phyloP scores from a whole-genome alignment of 2,888 invertebrate genomes.

The Amiota communis region DNA sequence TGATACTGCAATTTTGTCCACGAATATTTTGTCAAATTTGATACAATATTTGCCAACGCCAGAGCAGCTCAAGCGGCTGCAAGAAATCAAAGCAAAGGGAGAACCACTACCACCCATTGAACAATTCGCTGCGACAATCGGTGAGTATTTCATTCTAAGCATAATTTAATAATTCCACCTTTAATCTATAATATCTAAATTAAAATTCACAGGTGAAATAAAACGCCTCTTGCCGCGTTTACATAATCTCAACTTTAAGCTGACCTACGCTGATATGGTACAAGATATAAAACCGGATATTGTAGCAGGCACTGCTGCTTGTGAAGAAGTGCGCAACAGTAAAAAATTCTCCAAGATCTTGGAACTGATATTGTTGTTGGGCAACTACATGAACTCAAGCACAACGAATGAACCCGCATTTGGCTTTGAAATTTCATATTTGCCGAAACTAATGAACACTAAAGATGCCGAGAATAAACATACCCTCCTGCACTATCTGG shows the following conservation, averaged over 20 bases:
- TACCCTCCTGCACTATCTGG: constrained; percentile 93
- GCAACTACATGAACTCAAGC: constrained; percentile 98
- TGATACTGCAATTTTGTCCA: constrained; percentile 88
- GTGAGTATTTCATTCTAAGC: constrained; percentile 42
- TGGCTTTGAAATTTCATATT: constrained; percentile 96
- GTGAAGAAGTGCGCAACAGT: constrained; percentile 92
- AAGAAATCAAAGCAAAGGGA: constrained; percentile 83
- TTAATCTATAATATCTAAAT: neutral
- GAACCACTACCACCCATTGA: constrained; percentile 93
- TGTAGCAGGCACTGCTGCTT: constrained; percentile 95
- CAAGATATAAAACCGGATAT: constrained; percentile 80
- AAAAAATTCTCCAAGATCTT: constrained; percentile 92
- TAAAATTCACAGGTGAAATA: constrained; percentile 77
- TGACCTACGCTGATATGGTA: constrained; percentile 89
- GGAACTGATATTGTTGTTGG: constrained; percentile 90
- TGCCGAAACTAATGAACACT: constrained; percentile 92
- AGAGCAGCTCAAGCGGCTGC: constrained; percentile 89
- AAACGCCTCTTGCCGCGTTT: constrained; percentile 89
- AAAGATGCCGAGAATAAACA: constrained; percentile 95
- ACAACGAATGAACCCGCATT: constrained; percentile 94
- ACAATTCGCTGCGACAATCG: constrained; percentile 92
- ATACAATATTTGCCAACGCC: constrained; percentile 94
- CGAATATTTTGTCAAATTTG: constrained; percentile 90
- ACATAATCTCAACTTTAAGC: constrained; percentile 91
- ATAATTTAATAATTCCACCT: neutral